Evolutionary conservation across 2,113 vertebrate species (phyloP), one percentile per base, ranked within the genome.

Genomic region (Steatornis caripensis): DNA sequence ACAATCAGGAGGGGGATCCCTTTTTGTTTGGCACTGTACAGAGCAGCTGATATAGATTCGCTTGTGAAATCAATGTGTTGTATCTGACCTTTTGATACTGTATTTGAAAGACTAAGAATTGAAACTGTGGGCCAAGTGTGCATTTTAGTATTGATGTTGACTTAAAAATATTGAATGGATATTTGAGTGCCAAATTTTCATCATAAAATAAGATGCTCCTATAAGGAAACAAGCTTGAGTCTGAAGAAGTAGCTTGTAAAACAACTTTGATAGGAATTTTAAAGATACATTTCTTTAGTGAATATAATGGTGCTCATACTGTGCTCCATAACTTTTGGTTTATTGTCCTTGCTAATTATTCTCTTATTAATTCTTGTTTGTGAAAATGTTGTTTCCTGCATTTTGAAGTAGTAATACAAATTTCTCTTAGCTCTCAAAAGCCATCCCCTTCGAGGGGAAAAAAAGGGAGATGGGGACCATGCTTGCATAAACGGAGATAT

Each of bases 401-500:
- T 87, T 97, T 97, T 97, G 71, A 98, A 97, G 96, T 97, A 96
- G 87, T 97, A 96, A 96, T 92, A 93, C 93, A 90, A 97, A 96
- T 97, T 55, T 97, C 91, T 97, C 72, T 97, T 96, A 99, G 99
- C 99, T 92, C 99, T 99, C 97, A 98, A 99, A 98, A 99, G 97
- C 96, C 99, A 99, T 87, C 97, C 98, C 87, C 98, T 98, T 97
- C 98, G 99, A 97, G 99, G 98, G 80, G 99, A 99, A 89, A 99
- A 99, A 95, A 98, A 98, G n/a, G 98, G 97, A 97, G 98, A 98
- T 94, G 99, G 97, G 62, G 99, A 99, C 93, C 99, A 98, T 96
- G 98, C 99, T 95, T 99, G 98, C 96, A 99, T 99, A 98, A 99
- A 99, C 76, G 99, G 99, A 95, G 99, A 99, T 79, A 99, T 99